Evolutionary conservation across 1,140 invertebrate genomes (phyloP), one percentile per base, ranked within the genome.

Genomic region (Pinna nobilis): DNA sequence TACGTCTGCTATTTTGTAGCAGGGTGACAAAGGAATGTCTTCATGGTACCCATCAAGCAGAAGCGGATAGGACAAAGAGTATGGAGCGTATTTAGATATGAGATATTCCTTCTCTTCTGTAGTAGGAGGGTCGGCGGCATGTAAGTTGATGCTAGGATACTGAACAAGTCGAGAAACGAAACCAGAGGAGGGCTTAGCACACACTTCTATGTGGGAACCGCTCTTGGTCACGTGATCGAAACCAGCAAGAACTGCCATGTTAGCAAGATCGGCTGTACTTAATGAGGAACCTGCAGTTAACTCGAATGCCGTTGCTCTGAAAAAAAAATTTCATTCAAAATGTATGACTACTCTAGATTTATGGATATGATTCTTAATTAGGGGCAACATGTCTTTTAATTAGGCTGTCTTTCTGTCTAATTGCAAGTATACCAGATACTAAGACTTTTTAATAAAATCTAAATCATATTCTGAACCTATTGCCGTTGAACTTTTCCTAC

Each of bases 11-110:
- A 76, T 59, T 30, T 15, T 76, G 60, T 71, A 76, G 65, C 61
- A 63, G 25, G 70, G 64, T 20, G 74, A 79, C 3, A 79, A 23
- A 9, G 6, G 18, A 15, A 65, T 41, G 5, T 49, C 49, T n/a
- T 47, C n/a, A 25, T 76, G 57, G 33, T 28, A 61, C 7, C 77
- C 77, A 49, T 74, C 70, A 13, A 79, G 18, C 3, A 79, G 61
- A 18, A 37, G 23, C 13, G 67, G 61, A 32, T 53, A 35, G 11
- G 39, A 44, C 28, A n/a, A n/a, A 49, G 63, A 63, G 39, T 71
- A 41, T n/a, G 39, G 30, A 25, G 70, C 41, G 9, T 49, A 28
- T 20, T 39, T 37, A 20, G 74, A 64, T 32, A 57, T 47, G 1
- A 13, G 33, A 35, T 72, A 72, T 44, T 76, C 69, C 18, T 23